Evolutionary conservation across 2,113 vertebrate species (phyloP).

Genomic region (Hyaena hyaena): DNA sequence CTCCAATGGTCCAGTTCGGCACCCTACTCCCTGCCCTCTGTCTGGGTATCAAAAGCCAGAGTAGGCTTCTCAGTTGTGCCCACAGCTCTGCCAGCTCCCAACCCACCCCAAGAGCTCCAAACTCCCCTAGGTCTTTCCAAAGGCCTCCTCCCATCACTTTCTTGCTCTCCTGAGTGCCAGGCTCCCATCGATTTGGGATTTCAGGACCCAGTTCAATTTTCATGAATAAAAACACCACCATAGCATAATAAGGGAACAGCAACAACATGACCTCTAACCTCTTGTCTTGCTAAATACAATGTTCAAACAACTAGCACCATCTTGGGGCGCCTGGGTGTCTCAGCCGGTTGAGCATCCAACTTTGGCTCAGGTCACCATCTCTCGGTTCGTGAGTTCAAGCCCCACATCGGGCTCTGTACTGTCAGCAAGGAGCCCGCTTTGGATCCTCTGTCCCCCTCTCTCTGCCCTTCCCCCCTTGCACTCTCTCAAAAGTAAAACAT

Average conservation of each 20-base stretch:
- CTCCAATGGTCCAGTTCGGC: neutral
- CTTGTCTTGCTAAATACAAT: neutral
- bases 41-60: neutral
- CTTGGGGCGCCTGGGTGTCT: too few species aligned
- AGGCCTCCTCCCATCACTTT: neutral
- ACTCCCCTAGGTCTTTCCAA: neutral
- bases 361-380: too few species aligned
- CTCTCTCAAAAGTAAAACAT: too few species aligned
- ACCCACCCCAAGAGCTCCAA: neutral
- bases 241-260: neutral
- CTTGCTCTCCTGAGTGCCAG: neutral
- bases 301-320: neutral
- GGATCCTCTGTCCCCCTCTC: too few species aligned
- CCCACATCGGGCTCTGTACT: too few species aligned
- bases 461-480: too few species aligned
- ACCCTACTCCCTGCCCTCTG: fast-evolving
- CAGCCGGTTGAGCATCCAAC: too few species aligned
- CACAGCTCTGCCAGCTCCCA: neutral
- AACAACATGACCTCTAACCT: neutral
- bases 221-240: neutral
- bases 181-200: neutral
- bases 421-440: too few species aligned
- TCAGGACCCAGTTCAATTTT: neutral
- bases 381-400: too few species aligned
- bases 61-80: neutral